phyloP scores from a whole-genome alignment of 2,113 vertebrate species.

The Corydoras sp. region DNA sequence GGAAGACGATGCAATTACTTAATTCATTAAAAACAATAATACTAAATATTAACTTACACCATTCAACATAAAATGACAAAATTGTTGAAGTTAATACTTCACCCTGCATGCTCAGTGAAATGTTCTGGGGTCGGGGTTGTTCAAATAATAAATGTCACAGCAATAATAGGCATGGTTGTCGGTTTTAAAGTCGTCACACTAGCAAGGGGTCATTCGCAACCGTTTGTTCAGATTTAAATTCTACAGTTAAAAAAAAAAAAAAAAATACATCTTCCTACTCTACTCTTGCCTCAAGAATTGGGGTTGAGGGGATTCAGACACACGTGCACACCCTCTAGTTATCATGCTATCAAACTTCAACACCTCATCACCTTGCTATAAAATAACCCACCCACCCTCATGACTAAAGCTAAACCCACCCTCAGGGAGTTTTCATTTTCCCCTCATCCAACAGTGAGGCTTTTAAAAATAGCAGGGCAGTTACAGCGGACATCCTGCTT shows the following conservation, averaged over 20 bases:
- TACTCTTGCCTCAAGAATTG: conserved; percentile 5
- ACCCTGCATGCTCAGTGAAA: conserved; percentile 30
- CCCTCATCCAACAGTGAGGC: neutral
- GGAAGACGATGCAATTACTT: conserved; percentile 72
- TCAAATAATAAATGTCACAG: conserved; percentile 3
- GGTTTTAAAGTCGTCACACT: conserved; percentile 9
- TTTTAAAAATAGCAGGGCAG: no score
- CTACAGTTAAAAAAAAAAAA: neutral
- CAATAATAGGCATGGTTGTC: neutral
- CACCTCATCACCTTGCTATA: conserved; percentile 17
- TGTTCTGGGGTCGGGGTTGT: neutral
- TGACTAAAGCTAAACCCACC: neutral
- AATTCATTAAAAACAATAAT: conserved; percentile 33
- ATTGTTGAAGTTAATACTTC: conserved; percentile 36
- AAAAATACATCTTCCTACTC: conserved; percentile 8
- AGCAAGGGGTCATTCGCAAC: no score
- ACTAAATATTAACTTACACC: conserved; percentile 33
- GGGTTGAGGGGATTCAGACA: conserved; percentile 7
- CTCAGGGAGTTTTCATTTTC: neutral
- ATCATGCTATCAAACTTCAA: conserved; percentile 27
- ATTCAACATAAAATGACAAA: conserved; percentile 38
- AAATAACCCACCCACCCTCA: conserved; percentile 8
- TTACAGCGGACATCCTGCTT: no score
- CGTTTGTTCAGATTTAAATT: conserved; percentile 8
- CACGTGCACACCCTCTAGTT: conserved; percentile 15